phyloP scores from a whole-genome alignment of 2,888 invertebrate species.

The Graphium colonna region DNA sequence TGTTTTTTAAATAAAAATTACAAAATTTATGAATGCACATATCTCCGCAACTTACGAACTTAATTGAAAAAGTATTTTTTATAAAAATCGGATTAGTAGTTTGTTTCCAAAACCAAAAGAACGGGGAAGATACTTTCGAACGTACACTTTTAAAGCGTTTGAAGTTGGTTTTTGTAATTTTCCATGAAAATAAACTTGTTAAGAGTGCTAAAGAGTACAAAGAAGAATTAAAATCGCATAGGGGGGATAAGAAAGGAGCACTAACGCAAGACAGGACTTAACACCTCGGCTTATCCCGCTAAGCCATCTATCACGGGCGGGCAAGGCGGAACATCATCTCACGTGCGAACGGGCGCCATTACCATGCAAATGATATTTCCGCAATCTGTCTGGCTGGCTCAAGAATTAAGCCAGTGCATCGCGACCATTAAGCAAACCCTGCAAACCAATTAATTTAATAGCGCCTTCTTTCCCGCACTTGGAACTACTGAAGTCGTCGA shows the following conservation, averaged over 20 bases:
- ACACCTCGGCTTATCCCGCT: constrained; percentile 16
- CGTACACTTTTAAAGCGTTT: too few relatives aligned
- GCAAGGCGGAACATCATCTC: constrained; percentile 30
- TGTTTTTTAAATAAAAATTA: too few relatives aligned
- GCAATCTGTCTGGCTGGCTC: constrained; percentile 40
- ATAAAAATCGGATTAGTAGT: too few relatives aligned
- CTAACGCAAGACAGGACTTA: constrained; percentile 2
- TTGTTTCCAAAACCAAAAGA: too few relatives aligned
- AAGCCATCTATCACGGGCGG: constrained; percentile 19
- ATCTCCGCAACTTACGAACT: too few relatives aligned
- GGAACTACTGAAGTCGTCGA: constrained; percentile 47
- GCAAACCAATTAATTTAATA: constrained; percentile 63
- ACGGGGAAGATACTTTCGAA: too few relatives aligned
- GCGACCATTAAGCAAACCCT: constrained; percentile 38
- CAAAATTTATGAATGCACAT: too few relatives aligned
- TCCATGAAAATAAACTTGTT: too few relatives aligned
- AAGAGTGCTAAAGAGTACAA: too few relatives aligned
- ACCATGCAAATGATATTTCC: constrained; percentile 58
- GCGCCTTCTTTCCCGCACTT: constrained; percentile 59
- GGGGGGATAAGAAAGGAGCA: background rate
- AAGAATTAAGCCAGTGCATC: constrained; percentile 32
- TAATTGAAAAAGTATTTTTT: too few relatives aligned
- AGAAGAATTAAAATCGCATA: background rate
- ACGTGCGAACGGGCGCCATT: constrained; percentile 55
- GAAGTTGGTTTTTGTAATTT: too few relatives aligned